A percentile compares a stretch with the other conserved stretches of the same genome.
Evolutionary conservation across 30 jellyfish, hydroid and myxozoan species (phyloP).

Genomic region (Hydractinia echinata): DNA sequence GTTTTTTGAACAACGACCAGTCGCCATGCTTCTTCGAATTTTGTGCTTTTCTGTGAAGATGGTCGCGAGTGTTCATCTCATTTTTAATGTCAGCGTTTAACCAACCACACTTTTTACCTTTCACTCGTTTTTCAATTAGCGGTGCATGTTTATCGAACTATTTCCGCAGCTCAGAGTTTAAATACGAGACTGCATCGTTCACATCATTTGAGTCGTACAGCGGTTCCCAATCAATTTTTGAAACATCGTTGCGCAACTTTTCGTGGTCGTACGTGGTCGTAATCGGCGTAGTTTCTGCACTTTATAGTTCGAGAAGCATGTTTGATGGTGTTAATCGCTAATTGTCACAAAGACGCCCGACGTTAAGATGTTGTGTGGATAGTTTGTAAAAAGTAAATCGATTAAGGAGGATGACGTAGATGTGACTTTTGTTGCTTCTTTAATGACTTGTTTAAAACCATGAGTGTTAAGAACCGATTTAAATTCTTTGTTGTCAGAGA

Average conservation of each 20-base stretch:
- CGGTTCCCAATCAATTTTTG: constrained; percentile 32
- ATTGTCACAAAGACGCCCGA: not conserved
- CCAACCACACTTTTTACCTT: no score
- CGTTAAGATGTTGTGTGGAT: not conserved
- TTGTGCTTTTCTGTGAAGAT: constrained; percentile 30
- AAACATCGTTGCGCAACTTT: constrained; percentile 9
- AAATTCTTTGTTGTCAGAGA: constrained; percentile 25
- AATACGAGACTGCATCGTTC: constrained; percentile 25
- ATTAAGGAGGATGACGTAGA: constrained; percentile 12
- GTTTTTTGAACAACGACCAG: not conserved
- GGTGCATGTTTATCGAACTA: constrained; percentile 33
- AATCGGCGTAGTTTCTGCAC: constrained; percentile 25
- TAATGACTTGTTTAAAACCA: constrained; percentile 37
- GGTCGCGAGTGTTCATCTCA: constrained; percentile 29
- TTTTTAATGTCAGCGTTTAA: no score
- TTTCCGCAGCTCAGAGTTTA: constrained; percentile 12
- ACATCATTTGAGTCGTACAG: constrained; percentile 22
- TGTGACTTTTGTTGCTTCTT: constrained; percentile 47
- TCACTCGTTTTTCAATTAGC: not conserved
- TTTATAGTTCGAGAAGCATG: not conserved
- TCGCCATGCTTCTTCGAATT: constrained; percentile 18
- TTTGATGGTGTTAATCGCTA: not conserved
- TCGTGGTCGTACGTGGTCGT: constrained; percentile 31
- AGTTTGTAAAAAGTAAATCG: not conserved
- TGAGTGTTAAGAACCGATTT: constrained; percentile 29